These are phyloP conservation scores for Trachymyrmex cornetzi DNA, from an alignment of 1,140 invertebrate species.

Conservation along the genomic window DNA sequence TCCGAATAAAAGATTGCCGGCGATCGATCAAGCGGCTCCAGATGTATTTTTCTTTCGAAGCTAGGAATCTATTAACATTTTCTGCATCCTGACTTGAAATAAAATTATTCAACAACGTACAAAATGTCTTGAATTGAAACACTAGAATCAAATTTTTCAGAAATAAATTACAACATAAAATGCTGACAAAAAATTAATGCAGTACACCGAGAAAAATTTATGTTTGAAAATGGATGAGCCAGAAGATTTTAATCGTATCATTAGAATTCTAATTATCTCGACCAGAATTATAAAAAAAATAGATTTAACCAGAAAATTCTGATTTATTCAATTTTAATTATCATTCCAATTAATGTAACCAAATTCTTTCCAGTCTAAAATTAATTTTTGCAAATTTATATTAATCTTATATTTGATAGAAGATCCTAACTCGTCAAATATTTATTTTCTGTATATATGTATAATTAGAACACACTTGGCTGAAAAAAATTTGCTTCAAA, in stretches of 20 bases:
- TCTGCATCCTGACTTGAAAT: not conserved
- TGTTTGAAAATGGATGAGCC: too few relatives aligned
- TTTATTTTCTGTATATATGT: not conserved
- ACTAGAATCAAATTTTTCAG: not conserved
- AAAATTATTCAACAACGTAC: not conserved
- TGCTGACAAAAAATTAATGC: not conserved
- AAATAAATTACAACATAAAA: not conserved
- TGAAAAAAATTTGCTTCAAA: not conserved
- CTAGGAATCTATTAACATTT: not conserved
- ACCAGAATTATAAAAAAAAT: too few relatives aligned
- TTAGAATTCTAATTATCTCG: too few relatives aligned
- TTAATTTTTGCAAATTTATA: not conserved
- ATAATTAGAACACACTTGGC: not conserved
- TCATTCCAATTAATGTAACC: too few relatives aligned
- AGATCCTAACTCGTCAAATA: not conserved
- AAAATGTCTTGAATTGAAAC: not conserved
- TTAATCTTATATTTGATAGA: constrained; percentile 4
- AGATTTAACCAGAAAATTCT: too few relatives aligned
- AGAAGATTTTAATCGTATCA: too few relatives aligned
- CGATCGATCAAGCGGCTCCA: constrained; percentile 35
- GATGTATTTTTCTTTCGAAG: constrained; percentile 24
- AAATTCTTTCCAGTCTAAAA: not conserved
- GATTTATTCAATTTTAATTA: too few relatives aligned
- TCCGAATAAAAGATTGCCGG: constrained; percentile 2
- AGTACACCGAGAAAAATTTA: too few relatives aligned